phyloP scores from a whole-genome alignment of 1,140 invertebrate genomes.

The Bemisia tabaci region DNA sequence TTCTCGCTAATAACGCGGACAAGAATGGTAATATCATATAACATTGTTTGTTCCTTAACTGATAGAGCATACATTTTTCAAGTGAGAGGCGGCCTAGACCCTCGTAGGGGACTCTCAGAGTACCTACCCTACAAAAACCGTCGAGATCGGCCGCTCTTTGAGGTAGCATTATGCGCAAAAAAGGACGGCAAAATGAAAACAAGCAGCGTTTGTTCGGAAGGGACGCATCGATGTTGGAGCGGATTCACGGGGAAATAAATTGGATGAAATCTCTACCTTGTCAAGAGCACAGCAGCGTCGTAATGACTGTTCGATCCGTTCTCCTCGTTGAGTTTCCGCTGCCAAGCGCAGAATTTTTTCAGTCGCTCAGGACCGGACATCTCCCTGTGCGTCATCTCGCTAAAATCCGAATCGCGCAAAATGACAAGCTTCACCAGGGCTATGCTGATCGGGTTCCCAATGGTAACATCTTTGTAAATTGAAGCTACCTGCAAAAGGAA shows the following conservation, averaged over 20 bases:
- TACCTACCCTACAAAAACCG: too few species aligned
- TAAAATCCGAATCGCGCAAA: slow-evolving; percentile 38
- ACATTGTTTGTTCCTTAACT: too few species aligned
- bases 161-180: too few species aligned
- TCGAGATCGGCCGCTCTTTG: too few species aligned
- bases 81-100: too few species aligned
- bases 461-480: slow-evolving; percentile 63
- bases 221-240: too few species aligned
- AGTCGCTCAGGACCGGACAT: slow-evolving; percentile 49
- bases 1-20: too few species aligned
- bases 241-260: background rate
- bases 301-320: slow-evolving; percentile 41
- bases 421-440: slow-evolving; percentile 53
- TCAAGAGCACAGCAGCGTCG: slow-evolving; percentile 58
- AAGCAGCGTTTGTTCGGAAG: too few species aligned
- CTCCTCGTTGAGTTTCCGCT: slow-evolving; percentile 39
- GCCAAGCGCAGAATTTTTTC: slow-evolving; percentile 55
- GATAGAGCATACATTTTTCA: too few species aligned
- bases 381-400: slow-evolving; percentile 19
- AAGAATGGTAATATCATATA: too few species aligned
- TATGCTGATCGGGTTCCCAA: slow-evolving; percentile 66
- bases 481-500: slow-evolving; percentile 45
- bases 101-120: too few species aligned
- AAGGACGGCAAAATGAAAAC: too few species aligned
- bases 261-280: slow-evolving; percentile 40